Evolutionary conservation across 1,140 invertebrate species (phyloP), one percentile per base, ranked within the genome.

Genomic region (Drosophila sp.): DNA sequence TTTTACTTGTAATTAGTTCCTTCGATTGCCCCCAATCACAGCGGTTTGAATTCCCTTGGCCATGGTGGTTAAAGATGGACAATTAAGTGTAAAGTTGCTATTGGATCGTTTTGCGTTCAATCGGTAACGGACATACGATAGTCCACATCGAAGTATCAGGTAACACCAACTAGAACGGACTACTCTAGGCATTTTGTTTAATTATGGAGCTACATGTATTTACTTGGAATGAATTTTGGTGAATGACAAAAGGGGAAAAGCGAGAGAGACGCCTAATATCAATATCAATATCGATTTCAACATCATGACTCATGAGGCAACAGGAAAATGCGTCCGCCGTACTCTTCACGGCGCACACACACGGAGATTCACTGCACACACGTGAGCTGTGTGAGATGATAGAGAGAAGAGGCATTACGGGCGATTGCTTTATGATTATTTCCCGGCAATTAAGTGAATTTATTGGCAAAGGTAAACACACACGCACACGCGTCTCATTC

Each of bases 351-450:
- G 4, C 30, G 4, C 30, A 30, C 30, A 30, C 30, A 30, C 30
- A 30, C 30, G 10, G 35, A 38, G 35, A n/a, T 38, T 10, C 35
- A 38, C 10, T 8, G 35, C 35, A 60, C 41, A 60, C 47, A 66
- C 65, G 60, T 64, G 58, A 62, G 56, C 75, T 27, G 44, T 41
- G n/a, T 25, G 44, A 50, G 44, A 50, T 50, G 44, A 50, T 50
- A 50, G 23, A 50, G 44, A 50, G 44, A 50, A 50, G 44, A 50
- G 44, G 65, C 84, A 87, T 83, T 89, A 85, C 80, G 74, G 61
- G 32, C 89, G 89, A 89, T 91, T 91, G 89, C 85, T 91, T 90
- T 91, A 91, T 91, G 89, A 91, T 91, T 91, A 91, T 91, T 91
- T 91, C 89, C 84, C 76, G 76, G 81, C 89, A 91, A 91, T 91